Base-by-base conservation (phyloP, 2,113 vertebrate genomes). In the Cervus canadensis region DNA sequence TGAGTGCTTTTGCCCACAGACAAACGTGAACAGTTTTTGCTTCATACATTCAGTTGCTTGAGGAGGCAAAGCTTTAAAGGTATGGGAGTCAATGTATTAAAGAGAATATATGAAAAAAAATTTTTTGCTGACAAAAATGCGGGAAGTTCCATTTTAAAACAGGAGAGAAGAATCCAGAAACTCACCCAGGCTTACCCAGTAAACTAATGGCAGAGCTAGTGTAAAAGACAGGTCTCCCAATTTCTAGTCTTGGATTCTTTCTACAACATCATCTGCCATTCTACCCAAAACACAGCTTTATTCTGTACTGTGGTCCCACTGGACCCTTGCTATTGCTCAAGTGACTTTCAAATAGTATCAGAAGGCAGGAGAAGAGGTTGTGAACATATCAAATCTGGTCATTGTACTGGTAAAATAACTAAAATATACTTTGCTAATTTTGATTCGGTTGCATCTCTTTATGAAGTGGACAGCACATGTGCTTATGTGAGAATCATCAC, bases 391-490 rank as follows among this genome's bases (percentile, higher is more conserved):
- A 67, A 56, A 40, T 87, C 89, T 92, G 57, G 82, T 76, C 36
- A 60, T 25, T 78, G 21, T 89, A 43, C 40, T 78, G 50, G 79
- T 93, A 91, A 95, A 95, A 91, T 57, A 85, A 87, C 56, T 85
- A 81, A 95, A 94, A 78, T 59, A 79, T 28, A 28, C 48, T 90
- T 91, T 81, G 33, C 90, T 94, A 64, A 91, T 89, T 94, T 92
- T 91, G 78, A 89, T 57, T 92, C 50, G 19, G 57, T 85, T 45
- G 48, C 56, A 9, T 71, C 78, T 93, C 83, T 98, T 86, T 43
- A 62, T 52, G 71, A 36, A 50, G 74, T n/a, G 21, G 59, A 90
- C 4, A 21, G 57, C 74, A 95, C 64, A 57, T 30, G 43, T 0
- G 28, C 85, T 82, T 81, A 74, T 50, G 50, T 94, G 84, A 91